Evolutionary conservation across 2,888 invertebrate species (phyloP).

Genomic region (Nysson spinosus): DNA sequence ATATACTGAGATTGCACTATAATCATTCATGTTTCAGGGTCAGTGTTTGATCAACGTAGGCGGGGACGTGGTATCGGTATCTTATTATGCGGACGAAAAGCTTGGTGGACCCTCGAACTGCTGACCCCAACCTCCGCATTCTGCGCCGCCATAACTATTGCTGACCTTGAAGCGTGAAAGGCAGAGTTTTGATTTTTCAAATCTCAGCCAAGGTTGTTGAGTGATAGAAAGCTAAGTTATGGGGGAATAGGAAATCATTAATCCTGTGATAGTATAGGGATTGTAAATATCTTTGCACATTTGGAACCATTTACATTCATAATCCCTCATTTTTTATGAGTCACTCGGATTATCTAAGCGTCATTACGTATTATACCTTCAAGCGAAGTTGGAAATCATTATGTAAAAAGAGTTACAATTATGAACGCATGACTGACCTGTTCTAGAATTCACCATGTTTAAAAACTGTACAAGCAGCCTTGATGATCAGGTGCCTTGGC

Average conservation of each 20-base stretch:
- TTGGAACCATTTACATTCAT: too few relatives aligned
- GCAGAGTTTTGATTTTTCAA: slow-evolving; percentile 34
- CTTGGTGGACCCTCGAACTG: slow-evolving; percentile 65
- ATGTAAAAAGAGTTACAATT: too few relatives aligned
- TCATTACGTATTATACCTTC: too few relatives aligned
- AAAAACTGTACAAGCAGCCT: slow-evolving; percentile 7
- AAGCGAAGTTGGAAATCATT: too few relatives aligned
- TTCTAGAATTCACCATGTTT: background rate
- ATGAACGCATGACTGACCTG: too few relatives aligned
- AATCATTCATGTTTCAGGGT: slow-evolving; percentile 83
- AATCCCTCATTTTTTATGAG: too few relatives aligned
- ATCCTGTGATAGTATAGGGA: slow-evolving; percentile 35
- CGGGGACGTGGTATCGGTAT: slow-evolving; percentile 93
- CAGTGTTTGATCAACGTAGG: slow-evolving; percentile 97
- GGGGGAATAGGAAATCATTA: background rate
- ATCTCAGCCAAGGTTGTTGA: slow-evolving; percentile 7
- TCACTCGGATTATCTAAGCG: too few relatives aligned
- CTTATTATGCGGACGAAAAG: slow-evolving; percentile 82
- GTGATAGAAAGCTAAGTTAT: slow-evolving; percentile 2
- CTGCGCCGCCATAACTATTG: slow-evolving; percentile 70
- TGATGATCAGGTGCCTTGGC: slow-evolving; percentile 45
- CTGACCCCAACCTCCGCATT: slow-evolving; percentile 74
- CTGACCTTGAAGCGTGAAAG: slow-evolving; percentile 23
- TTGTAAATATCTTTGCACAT: slow-evolving; percentile 38
- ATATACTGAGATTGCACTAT: too few relatives aligned